These are phyloP conservation scores for Athene noctua DNA, from an alignment of 2,113 vertebrate species.

Conservation along the genomic window DNA sequence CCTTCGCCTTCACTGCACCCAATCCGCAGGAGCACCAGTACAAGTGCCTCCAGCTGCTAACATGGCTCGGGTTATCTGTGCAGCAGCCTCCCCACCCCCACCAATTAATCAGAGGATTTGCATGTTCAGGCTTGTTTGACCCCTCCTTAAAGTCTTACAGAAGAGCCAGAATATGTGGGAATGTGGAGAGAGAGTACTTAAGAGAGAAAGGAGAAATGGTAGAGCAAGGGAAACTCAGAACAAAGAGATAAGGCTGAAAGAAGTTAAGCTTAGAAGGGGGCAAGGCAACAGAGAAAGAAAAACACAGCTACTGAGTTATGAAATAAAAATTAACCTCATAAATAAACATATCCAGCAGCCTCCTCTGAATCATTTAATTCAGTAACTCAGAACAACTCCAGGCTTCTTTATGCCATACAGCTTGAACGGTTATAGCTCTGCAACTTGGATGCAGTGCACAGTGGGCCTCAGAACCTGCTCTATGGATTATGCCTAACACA, in stretches of 20 bases:
- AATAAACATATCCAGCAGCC: not conserved
- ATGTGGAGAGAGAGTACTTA: not conserved
- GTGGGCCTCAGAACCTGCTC: not conserved
- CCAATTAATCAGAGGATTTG: not conserved
- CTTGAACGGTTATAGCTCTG: not conserved
- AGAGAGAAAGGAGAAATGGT: not conserved
- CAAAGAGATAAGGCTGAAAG: not conserved
- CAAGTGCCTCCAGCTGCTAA: not conserved
- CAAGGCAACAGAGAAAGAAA: not conserved
- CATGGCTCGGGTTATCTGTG: not conserved
- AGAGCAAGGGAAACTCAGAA: not conserved
- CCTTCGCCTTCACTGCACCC: not conserved
- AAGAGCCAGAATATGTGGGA: not conserved
- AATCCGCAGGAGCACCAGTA: not conserved
- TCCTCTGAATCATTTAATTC: not conserved
- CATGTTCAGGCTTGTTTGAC: not conserved
- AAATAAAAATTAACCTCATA: not conserved
- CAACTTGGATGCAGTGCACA: too few species aligned
- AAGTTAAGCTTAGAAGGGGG: not conserved
- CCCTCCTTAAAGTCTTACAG: not conserved
- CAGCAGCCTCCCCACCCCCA: fast-evolving
- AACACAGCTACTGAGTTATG: not conserved
- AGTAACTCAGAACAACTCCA: not conserved
- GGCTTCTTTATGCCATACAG: not conserved
- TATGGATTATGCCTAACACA: not conserved